Base-by-base conservation (phyloP, 2,113 vertebrate genomes). In the Toxotes chatareus region DNA sequence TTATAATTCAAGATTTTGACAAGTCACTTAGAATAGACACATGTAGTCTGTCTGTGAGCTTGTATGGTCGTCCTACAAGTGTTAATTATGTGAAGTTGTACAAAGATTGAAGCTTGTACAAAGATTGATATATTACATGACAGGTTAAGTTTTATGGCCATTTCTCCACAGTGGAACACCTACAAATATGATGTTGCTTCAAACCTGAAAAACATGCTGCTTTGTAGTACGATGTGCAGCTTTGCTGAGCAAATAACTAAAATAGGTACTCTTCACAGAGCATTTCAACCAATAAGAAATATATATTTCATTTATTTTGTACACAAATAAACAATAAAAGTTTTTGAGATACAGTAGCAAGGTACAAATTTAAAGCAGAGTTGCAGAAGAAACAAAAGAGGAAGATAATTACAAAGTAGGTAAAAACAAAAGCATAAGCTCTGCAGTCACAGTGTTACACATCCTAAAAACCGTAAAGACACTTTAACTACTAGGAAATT, bases 281-380 rank as follows among this genome's bases (percentile, higher is more conserved):
- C 3, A 4, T 63, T 74, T 21, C 27, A 61, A 62, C 0, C 6
- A 8, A 14, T 80, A 75, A 69, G 32, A 87, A 82, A 82, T 65
- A 84, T 44, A 82, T 76, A 1, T 65, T 65, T 67, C 3, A 57
- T 82, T 86, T 76, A 81, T 63, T 73, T 49, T 72, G 61, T 72
- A 40, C 17, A 70, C 44, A 76, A 79, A 78, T 59, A 76, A 14
- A 62, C 12, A 9, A 6, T 70, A 10, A 19, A 46, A 31, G 4
- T 62, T 7, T 78, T 46, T 83, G 4, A 60, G 38, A 46, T 34
- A 79, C 4, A 86, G 42, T 32, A 68, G 21, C 7, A 60, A 40
- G 27, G 3, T 57, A 17, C 42, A 7, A 57, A 60, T 51, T 21
- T 19, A n/a, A 49, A 60, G 51, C n/a, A 62, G 16, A 3, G 4